phyloP scores from a whole-genome alignment of 2,113 vertebrate species.

The Oncorhynchus gorbuscha region DNA sequence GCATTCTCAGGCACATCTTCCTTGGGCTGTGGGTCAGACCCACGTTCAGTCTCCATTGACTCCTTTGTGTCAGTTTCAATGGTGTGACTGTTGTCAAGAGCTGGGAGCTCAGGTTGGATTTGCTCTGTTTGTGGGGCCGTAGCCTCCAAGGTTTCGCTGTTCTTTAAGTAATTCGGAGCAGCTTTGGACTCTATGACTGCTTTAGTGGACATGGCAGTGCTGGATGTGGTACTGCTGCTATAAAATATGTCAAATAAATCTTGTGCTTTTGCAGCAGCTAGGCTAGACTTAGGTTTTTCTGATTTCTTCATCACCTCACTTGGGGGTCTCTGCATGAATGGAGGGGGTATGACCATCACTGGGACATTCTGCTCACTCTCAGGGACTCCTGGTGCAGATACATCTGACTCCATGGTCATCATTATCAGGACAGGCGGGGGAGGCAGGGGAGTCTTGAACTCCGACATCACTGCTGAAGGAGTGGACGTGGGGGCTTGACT shows the following conservation, averaged over 20 bases:
- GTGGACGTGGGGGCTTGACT: background rate
- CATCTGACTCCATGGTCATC: conserved; percentile 79
- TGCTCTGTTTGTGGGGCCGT: no score
- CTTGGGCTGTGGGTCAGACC: background rate
- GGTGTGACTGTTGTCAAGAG: no score
- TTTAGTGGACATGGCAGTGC: conserved; percentile 13
- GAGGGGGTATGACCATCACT: conserved; percentile 83
- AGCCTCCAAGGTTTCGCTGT: no score
- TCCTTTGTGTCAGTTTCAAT: conserved; percentile 9
- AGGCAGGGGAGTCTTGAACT: conserved; percentile 5
- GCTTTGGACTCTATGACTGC: no score
- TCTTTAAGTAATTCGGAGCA: no score
- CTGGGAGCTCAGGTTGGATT: no score
- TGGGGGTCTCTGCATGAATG: conserved; percentile 73
- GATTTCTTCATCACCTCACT: conserved; percentile 75
- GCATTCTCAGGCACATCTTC: conserved; percentile 12
- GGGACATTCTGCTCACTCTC: conserved; percentile 83
- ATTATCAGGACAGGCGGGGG: conserved; percentile 39
- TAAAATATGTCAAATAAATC: conserved; percentile 93
- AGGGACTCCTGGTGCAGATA: conserved; percentile 89
- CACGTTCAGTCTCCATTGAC: conserved; percentile 10
- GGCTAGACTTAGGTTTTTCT: conserved; percentile 83
- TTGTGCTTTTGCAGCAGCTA: conserved; percentile 92
- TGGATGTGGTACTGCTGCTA: conserved; percentile 59
- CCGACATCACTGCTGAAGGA: background rate